Evolutionary conservation across 1,140 invertebrate species (phyloP), one percentile per base, ranked within the genome.

Genomic region (Drosophila orosa): DNA sequence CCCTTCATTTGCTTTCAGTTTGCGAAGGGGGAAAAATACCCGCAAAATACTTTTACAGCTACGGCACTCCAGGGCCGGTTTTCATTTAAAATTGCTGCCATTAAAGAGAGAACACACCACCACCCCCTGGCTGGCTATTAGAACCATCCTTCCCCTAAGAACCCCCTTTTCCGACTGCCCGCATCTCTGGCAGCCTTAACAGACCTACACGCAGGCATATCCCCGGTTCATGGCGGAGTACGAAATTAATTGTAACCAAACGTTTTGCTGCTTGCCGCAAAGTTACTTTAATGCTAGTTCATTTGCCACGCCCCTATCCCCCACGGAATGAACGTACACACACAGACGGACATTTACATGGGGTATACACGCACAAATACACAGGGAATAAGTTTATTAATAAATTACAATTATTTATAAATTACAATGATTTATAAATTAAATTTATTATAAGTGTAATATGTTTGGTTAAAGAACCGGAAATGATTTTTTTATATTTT

Each of bases 241-340:
- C 76, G 60, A 76, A 86, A 86, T 87, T 87, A 87, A 87, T 87
- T 86, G 83, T 66, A 66, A 77, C 45, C 71, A 63, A 76, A 83
- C 83, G 83, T 87, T 87, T 77, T 79, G 83, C 83, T 87, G 74
- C 76, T 83, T 89, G 72, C 83, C 79, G 54, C 83, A 87, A 71
- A 83, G 72, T 87, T 83, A 66, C 71, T 73, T 75, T 83, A 63
- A 87, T 69, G 52, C 67, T 83, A 87, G 79, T 87, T 87, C 84
- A 89, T 83, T 87, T 79, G 79, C 66, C 83, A 78, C 69, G 59
- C 78, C 82, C 80, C 58, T 56, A 45, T 47, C 54, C 29, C 52
- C 50, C 58, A 60, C 44, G 68, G 39, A 63, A 27, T 54, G 48
- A 24, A 58, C 44, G 55, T 39, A 58, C 56, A 37, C 19, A 40